Evolutionary conservation across 2,797 vertebrate species (phyloP), one percentile per base, ranked within the genome.

Genomic region (Pelochelys cantorii): DNA sequence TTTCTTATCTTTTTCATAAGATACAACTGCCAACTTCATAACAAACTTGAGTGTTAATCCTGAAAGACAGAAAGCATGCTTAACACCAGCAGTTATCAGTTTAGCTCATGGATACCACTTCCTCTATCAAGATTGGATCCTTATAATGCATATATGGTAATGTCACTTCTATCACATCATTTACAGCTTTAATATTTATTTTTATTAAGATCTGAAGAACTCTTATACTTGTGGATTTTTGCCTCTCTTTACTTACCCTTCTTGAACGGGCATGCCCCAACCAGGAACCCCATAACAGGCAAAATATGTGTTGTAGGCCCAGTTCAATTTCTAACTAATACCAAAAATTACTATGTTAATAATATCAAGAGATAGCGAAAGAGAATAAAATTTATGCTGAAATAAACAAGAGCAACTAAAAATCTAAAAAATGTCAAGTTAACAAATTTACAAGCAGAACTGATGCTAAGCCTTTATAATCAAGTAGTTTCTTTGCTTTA

Each of bases 401-500:
- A 87, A 88, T 29, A 85, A 88, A 29, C 86, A 74, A 90, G 12
- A 91, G 79, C 4, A 84, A 0, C 0, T 27, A 65, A 74, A 54
- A 37, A 81, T 53, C 8, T 71, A 77, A 34, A 29, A 90, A 81
- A 0, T 31, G 1, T 5, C 57, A 84, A 37, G 5, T 48, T 87
- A 87, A n/a, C n/a, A 65, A 87, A 84, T 77, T 86, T 77, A 62
- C 15, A 92, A 27, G 65, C 34, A 68, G 92, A 54, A 89, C 55
- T 56, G 88, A 84, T 1, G 84, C 42, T n/a, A 56, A 84, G n/a
- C 7, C 92, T 22, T 62, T 80, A 77, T 27, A 55, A n/a, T 23
- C 53, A 93, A 82, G 7, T 75, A n/a, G 29, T 78, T 85, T 81
- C 12, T 22, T 89, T 84, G 62, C 27, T 79, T 85, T 86, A 81